Evolutionary conservation across 2,888 invertebrate species (phyloP).

Genomic region (Drosophila ezoana): DNA sequence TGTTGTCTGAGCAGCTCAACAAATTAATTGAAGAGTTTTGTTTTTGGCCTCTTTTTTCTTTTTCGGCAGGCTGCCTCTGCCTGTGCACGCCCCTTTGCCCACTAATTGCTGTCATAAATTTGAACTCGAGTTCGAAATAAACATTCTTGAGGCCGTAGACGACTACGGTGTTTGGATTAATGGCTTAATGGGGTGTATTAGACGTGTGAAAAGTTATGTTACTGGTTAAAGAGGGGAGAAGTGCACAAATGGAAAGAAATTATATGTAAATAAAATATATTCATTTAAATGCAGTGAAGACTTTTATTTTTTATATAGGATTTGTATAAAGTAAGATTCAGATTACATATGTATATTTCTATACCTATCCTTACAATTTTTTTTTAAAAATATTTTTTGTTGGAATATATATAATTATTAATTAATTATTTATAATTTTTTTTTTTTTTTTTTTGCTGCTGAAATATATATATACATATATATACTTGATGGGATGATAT

Average conservation of each 20-base stretch:
- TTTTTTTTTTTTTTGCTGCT: no score
- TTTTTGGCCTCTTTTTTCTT: conserved; percentile 17
- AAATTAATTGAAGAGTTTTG: conserved; percentile 71
- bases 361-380: no score
- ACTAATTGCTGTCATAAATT: conserved; percentile 77
- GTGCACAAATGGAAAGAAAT: not conserved
- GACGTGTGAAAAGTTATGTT: conserved; percentile 21
- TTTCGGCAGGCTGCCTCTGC: not conserved
- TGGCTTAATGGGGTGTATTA: conserved; percentile 30
- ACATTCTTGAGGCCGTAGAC: conserved; percentile 33
- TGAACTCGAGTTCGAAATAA: conserved; percentile 39
- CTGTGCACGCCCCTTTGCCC: conserved; percentile 44
- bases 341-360: no score
- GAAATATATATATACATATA: no score
- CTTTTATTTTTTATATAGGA: no score
- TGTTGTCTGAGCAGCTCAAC: conserved; percentile 61
- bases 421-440: no score
- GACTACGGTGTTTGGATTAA: conserved; percentile 11
- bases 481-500: no score
- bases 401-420: no score
- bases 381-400: no score
- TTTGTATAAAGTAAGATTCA: no score
- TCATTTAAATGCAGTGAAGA: no score
- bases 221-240: not conserved
- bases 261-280: not conserved